These are phyloP conservation scores for Neotoxoptera formosana DNA, from an alignment of 1,140 invertebrate species.

Conservation along the genomic window DNA sequence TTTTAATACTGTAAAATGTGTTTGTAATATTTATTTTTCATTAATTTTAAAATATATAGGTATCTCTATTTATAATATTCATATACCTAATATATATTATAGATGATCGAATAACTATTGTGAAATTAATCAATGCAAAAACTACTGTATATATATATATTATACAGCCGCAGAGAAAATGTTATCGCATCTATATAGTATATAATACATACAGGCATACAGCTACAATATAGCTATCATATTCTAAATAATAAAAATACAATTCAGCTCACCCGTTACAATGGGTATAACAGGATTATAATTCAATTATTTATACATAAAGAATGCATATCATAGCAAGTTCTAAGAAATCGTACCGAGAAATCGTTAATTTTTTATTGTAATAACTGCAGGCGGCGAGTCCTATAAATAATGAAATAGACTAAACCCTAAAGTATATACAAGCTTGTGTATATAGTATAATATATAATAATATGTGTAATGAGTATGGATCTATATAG, in stretches of 20 bases:
- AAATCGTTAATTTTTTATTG: neutral
- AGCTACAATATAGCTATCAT: neutral
- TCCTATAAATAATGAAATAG: neutral
- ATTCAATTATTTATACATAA: conserved; percentile 10
- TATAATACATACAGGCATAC: too few relatives aligned
- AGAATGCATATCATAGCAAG: neutral
- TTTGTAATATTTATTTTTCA: neutral
- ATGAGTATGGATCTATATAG: neutral
- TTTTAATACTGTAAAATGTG: neutral
- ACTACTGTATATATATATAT: too few relatives aligned
- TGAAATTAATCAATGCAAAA: neutral
- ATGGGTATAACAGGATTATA: neutral
- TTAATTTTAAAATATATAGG: neutral
- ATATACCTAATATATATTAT: too few relatives aligned
- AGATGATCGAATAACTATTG: neutral
- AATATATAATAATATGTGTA: neutral
- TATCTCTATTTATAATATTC: neutral
- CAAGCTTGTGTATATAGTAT: neutral
- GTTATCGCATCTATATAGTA: neutral
- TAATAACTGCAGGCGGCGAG: neutral
- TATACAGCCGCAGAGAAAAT: neutral
- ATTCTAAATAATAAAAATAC: neutral
- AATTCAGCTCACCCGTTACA: neutral
- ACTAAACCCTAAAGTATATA: neutral
- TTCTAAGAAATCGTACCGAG: neutral